These are phyloP conservation scores for Pediacus dermestoides DNA, from an alignment of 2,888 invertebrate species.

Conservation along the genomic window DNA sequence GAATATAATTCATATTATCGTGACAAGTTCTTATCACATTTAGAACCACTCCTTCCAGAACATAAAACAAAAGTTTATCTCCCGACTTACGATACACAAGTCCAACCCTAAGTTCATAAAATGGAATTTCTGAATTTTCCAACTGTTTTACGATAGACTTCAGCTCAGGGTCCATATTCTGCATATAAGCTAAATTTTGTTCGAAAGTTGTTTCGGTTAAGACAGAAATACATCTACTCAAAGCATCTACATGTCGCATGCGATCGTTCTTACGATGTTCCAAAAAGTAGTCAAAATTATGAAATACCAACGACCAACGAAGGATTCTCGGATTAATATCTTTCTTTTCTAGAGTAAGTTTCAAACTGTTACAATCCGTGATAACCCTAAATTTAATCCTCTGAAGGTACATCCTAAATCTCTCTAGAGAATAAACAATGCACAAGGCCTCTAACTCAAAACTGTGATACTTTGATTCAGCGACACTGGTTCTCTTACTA, in stretches of 20 bases:
- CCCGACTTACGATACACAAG: not conserved
- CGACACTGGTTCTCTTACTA: slow-evolving; percentile 11
- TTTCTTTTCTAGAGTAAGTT: slow-evolving; percentile 10
- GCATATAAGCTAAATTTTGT: slow-evolving; percentile 20
- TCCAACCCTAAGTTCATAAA: not conserved
- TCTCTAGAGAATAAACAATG: slow-evolving; percentile 6
- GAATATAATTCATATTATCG: slow-evolving; percentile 31
- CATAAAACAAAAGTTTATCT: slow-evolving; percentile 4
- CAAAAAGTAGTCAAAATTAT: slow-evolving; percentile 4
- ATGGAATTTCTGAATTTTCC: not conserved
- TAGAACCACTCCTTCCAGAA: not conserved
- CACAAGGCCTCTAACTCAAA: slow-evolving; percentile 6
- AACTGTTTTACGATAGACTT: slow-evolving; percentile 21
- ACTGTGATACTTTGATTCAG: slow-evolving; percentile 6
- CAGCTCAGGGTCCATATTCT: slow-evolving; percentile 24
- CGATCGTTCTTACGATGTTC: slow-evolving; percentile 5
- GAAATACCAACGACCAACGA: slow-evolving; percentile 1
- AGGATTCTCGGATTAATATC: slow-evolving; percentile 5
- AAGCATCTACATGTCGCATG: slow-evolving; percentile 7
- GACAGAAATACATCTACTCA: slow-evolving; percentile 2
- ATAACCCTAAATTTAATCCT: slow-evolving; percentile 8
- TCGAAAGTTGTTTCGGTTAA: slow-evolving; percentile 12
- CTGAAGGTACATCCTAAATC: slow-evolving; percentile 10
- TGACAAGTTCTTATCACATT: not conserved
- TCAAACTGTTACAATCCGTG: slow-evolving; percentile 12